phyloP scores from a whole-genome alignment of 2,888 invertebrate genomes.

The Pollenia angustigena region DNA sequence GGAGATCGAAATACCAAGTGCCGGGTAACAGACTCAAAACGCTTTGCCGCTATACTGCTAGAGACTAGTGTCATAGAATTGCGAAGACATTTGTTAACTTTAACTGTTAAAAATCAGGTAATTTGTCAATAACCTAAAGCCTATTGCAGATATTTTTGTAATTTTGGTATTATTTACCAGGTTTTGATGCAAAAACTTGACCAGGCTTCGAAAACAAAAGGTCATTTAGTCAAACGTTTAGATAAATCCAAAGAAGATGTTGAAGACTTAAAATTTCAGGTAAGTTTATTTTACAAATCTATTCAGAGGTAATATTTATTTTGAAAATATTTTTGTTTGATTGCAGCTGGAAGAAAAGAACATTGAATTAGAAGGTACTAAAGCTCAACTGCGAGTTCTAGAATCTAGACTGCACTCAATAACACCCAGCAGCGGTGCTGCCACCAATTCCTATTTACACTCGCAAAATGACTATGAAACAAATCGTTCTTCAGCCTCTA shows the following conservation, averaged over 20 bases:
- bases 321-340: not conserved
- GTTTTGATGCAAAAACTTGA: constrained; percentile 90
- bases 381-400: constrained; percentile 90
- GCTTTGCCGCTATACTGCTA: constrained; percentile 92
- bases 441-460: constrained; percentile 81
- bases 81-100: constrained; percentile 92
- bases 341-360: constrained; percentile 91
- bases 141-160: too few relatives aligned
- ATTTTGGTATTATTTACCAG: constrained; percentile 78
- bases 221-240: constrained; percentile 87
- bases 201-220: constrained; percentile 88
- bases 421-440: constrained; percentile 83
- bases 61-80: constrained; percentile 93
- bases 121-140: not conserved
- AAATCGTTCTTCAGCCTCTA: constrained; percentile 81
- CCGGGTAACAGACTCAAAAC: constrained; percentile 88
- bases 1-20: constrained; percentile 86
- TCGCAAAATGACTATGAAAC: constrained; percentile 82
- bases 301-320: not conserved
- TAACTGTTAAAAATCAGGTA: constrained; percentile 94
- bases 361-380: constrained; percentile 93
- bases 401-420: constrained; percentile 85
- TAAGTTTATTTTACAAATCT: constrained; percentile 78
- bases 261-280: constrained; percentile 93
- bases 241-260: constrained; percentile 91